Base-by-base conservation (phyloP, 2,113 vertebrate genomes). In the Gobiocypris rarus region DNA sequence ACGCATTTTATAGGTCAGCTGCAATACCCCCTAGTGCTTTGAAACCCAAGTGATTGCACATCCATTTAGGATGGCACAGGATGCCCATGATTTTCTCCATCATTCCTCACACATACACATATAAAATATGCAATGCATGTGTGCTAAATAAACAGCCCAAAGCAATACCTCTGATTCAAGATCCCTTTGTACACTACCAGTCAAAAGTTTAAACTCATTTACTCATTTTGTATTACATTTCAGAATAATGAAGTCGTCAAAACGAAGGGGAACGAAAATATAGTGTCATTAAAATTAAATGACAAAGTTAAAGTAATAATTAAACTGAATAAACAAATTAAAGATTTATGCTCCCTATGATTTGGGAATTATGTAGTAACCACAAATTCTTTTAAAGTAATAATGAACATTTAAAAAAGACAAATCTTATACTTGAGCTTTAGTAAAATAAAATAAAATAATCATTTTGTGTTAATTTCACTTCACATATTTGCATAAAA, bases 101-200 rank as follows among this genome's bases (percentile, higher is more conserved):
- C 34, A 88, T 87, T 81, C 87, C 43, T 77, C 52, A 50, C 78
- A 75, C 87, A 69, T 83, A 91, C 87, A 90, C 85, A 85, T 80
- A 78, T 22, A 59, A 52, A 14, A 65, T 80, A 81, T 50, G 45
- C 9, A 28, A 73, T 41, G 67, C 84, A 88, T 89, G 89, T 87
- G 81, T 76, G 84, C 84, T 63, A 65, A 52, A 48, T 70, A 83
- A 83, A 87, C 70, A 89, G 83, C 86, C 83, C 17, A 43, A 38
- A 85, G 75, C 71, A 50, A 45, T 52, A 52, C 24, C 43, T 9
- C 3, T 34, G 4, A 48, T 48, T 41, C 58, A 43, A 45, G 34
- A 70, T n/a, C 38, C 34, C 19, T 70, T n/a, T 70, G 19, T 41
- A 41, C 67, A 70, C 19, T 70, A 41, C 67, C 34, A 41, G 34